Base-by-base conservation (phyloP, 2,888 invertebrate genomes). In the Eudasyphora cyanicolor region DNA sequence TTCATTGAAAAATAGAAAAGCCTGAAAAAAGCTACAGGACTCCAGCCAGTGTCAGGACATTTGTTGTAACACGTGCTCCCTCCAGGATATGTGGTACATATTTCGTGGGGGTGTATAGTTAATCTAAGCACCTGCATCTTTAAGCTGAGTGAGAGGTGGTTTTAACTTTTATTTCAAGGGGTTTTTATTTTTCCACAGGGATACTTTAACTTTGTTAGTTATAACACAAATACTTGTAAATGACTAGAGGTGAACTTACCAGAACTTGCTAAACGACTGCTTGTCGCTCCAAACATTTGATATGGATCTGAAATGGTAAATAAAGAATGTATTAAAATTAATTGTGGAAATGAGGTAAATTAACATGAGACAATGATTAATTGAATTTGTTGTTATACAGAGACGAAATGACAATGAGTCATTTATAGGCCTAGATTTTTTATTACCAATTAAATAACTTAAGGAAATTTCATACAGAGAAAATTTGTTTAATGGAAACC, bases 251-350 rank as follows among this genome's bases (percentile, higher is more conserved):
- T 49, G 32, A 76, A 91, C 93, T 94, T 93, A 97, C 97, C 97
- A 94, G 98, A 98, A 93, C 97, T 98, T 77, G 98, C 98, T 91
- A 98, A 94, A 91, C 98, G 95, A 94, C 98, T 98, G 94, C 98
- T 98, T 85, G 98, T 98, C 84, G 98, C 97, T 85, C 98, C 98
- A 93, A 98, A 98, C 96, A 98, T 97, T 94, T 98, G 98, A 95
- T 98, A 98, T 92, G 98, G 98, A 96, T 98, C 98, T 98, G 95
- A 76, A 88, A 88, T 67, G 19, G 73, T 32, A 80, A 64, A 82
- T 29, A 38, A 19, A 51, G 77, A 78, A 79, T 45, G 19, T 42
- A 77, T 7, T 21, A 51, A 38, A 74, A 73, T 76, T 84, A 78
- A 81, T 81, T 8, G 27, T 21, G 57, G 57, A 24, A 10, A 57